Evolutionary conservation across 2,797 vertebrate species (phyloP).

Genomic region (Capromys pilorides): DNA sequence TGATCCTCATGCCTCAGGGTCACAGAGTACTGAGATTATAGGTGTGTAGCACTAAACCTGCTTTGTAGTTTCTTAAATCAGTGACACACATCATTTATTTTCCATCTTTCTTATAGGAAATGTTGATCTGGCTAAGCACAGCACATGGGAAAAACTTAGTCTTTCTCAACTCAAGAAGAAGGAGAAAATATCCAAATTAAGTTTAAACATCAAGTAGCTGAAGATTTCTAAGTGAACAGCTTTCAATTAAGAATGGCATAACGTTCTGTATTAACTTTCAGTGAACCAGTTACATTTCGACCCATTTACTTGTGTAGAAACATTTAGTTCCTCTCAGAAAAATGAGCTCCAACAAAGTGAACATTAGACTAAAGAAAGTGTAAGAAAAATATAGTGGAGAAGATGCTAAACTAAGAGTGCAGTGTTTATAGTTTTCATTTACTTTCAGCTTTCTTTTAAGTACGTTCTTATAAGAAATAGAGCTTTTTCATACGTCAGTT

Average conservation of each 20-base stretch:
- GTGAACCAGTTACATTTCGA: not conserved
- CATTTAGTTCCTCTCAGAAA: not conserved
- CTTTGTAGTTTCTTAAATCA: not conserved
- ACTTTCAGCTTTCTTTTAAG: not conserved
- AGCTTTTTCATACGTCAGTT: not conserved
- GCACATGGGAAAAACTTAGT: not conserved
- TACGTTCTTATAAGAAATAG: not conserved
- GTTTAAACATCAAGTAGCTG: not conserved
- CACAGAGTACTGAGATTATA: not conserved
- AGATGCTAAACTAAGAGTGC: not conserved
- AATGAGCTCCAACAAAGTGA: not conserved
- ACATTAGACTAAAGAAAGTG: not conserved
- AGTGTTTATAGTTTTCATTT: constrained; percentile 1
- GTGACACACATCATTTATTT: not conserved
- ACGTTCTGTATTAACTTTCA: not conserved
- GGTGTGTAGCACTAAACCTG: not conserved
- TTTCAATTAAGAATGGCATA: not conserved
- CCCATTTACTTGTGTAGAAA: not conserved
- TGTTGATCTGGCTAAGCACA: not conserved
- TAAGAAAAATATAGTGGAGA: not conserved
- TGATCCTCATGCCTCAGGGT: not conserved
- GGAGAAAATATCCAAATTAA: not conserved
- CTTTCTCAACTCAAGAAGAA: not conserved
- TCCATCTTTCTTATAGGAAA: not conserved
- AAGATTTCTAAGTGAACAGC: not conserved